Evolutionary conservation across 2,113 vertebrate species (phyloP), one percentile per base, ranked within the genome.

Genomic region (Petrocephalus microphthalmus): DNA sequence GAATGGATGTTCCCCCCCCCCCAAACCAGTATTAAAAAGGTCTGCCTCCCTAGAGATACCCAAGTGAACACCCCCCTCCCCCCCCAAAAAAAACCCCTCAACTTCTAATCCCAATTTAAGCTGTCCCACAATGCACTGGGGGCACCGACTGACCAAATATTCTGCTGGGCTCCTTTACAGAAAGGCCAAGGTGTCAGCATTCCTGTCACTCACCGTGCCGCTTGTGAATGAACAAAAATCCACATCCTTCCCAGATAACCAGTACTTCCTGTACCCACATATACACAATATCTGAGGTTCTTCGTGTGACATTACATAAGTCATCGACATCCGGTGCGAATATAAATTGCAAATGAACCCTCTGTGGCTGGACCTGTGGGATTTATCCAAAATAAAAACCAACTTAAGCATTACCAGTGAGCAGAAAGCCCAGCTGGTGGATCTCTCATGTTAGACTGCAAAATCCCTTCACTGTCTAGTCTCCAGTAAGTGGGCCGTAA

Each of bases 41-140:
- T 37, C 51, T 57, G 84, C 84, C 5, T 85, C 51, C 52, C 53
- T 22, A 52, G 84, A 56, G 84, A 85, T 10, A 1, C 1, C 10
- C 3, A 29, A 2, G 0, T 1, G 15, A 54, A 57, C 25, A n/a
- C n/a, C n/a, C n/a, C n/a, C n/a, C n/a, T n/a, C n/a, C n/a, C n/a
- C n/a, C n/a, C n/a, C n/a, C n/a, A n/a, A 4, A 47, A 25, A 47
- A 83, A 49, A n/a, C n/a, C 7, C 47, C 47, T 49, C 29, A 15
- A 85, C 51, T 51, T 33, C 25, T 52, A 52, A 54, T 20, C 22
- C 53, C 8, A 33, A 56, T 22, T 56, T 29, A 20, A 57, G 17
- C 84, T 85, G 25, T 85, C 52, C 52, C 84, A 85, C 53, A 85
- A 57, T 85, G 84, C 84, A 85, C 53, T 22, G 53, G 25, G 22